Conservation (phyloP, 1,140 invertebrate genomes). For the Bombus vancouverensis region DNA sequence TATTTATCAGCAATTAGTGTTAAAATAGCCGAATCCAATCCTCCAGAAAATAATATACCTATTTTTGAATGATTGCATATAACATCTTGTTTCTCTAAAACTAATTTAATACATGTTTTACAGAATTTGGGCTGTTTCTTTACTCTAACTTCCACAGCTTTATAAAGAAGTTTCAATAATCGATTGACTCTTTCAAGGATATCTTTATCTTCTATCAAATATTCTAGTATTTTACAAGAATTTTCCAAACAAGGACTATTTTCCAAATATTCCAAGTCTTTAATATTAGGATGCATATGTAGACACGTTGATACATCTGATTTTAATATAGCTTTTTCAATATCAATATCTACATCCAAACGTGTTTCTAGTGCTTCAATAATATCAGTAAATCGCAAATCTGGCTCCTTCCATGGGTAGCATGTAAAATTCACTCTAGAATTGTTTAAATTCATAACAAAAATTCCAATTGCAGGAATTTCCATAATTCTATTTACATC, state of each 20-base stretch:
- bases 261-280: constrained; percentile 79
- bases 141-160: constrained; percentile 86
- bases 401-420: constrained; percentile 77
- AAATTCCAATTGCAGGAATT: constrained; percentile 89
- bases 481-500: constrained; percentile 85
- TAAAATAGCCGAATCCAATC: constrained; percentile 96
- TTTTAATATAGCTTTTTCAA: constrained; percentile 70
- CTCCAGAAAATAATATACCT: constrained; percentile 96
- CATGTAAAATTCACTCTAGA: constrained; percentile 77
- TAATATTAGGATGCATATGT: constrained; percentile 77
- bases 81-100: constrained; percentile 57
- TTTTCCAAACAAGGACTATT: constrained; percentile 75
- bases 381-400: constrained; percentile 72
- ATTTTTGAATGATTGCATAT: constrained; percentile 88
- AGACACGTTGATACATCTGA: constrained; percentile 46
- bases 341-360: constrained; percentile 75
- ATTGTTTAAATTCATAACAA: constrained; percentile 84
- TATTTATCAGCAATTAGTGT: constrained; percentile 90
- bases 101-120: constrained; percentile 84
- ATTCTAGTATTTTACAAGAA: constrained; percentile 81
- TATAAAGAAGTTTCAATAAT: constrained; percentile 84
- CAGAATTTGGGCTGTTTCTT: constrained; percentile 86
- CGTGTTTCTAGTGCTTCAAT: constrained; percentile 75
- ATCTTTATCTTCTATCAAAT: constrained; percentile 76
- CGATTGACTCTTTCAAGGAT: constrained; percentile 81